Evolutionary conservation across 1,140 invertebrate genomes (phyloP).

Genomic region (Lucilia cuprina): DNA sequence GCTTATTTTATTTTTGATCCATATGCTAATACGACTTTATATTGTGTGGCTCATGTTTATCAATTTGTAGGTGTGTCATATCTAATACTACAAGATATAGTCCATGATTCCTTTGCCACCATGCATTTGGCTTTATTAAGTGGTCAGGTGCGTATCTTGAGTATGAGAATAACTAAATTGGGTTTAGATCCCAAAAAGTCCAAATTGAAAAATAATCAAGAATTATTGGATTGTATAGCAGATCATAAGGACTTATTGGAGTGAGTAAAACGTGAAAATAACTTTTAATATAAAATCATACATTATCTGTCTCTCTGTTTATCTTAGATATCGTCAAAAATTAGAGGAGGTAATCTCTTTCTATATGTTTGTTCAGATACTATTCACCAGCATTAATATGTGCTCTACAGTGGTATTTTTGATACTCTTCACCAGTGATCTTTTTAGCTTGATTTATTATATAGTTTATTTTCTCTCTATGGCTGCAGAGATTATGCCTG

Average conservation of each 20-base stretch:
- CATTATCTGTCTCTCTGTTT: too few relatives aligned
- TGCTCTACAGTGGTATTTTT: slow-evolving; percentile 14
- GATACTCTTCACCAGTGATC: slow-evolving; percentile 21
- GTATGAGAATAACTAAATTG: too few relatives aligned
- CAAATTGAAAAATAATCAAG: too few relatives aligned
- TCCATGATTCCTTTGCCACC: too few relatives aligned
- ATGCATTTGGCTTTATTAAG: too few relatives aligned
- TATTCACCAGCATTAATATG: slow-evolving; percentile 26
- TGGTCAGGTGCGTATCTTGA: too few relatives aligned
- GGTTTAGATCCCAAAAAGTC: too few relatives aligned
- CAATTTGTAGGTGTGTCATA: background rate
- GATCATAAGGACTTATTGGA: too few relatives aligned
- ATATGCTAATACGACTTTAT: background rate
- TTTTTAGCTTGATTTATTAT: slow-evolving; percentile 24
- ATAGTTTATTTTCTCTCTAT: background rate
- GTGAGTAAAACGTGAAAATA: too few relatives aligned
- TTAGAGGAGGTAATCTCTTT: slow-evolving; percentile 39
- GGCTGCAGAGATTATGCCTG: slow-evolving; percentile 25
- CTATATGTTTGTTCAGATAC: slow-evolving; percentile 35
- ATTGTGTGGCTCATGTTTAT: slow-evolving; percentile 26
- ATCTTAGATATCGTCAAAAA: slow-evolving; percentile 41
- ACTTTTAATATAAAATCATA: too few relatives aligned
- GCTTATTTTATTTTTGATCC: slow-evolving; percentile 38
- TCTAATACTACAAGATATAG: too few relatives aligned
- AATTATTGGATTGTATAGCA: too few relatives aligned